A percentile compares a stretch with the other conserved stretches of the same genome.
These are phyloP conservation scores for Aurelia sp. DNA, from an alignment of 30 jellyfish, hydroid and myxozoan genomes.

Conservation along the genomic window DNA sequence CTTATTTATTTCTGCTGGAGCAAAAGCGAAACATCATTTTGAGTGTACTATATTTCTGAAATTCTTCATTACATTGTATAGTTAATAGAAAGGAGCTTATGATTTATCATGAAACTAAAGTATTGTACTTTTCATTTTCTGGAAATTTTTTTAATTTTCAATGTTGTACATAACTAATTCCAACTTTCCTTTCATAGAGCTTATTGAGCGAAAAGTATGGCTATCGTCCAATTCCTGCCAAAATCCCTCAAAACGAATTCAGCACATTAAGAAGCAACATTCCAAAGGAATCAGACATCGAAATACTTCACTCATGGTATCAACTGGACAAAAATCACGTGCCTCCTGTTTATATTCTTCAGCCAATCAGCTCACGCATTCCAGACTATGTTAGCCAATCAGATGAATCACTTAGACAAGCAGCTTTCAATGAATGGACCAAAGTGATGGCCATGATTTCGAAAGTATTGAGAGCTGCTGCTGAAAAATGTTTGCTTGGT, in stretches of 20 bases:
- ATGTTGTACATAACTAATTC: too few species aligned
- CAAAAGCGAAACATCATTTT: too few species aligned
- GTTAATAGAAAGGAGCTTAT: too few species aligned
- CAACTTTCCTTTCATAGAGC: constrained; percentile 11
- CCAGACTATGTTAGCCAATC: constrained; percentile 62
- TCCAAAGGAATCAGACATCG: constrained; percentile 12
- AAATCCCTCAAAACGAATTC: constrained; percentile 60
- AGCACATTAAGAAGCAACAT: neutral
- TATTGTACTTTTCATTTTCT: too few species aligned
- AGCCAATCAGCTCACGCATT: constrained; percentile 79
- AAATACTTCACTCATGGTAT: constrained; percentile 66
- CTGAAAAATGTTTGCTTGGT: constrained; percentile 52
- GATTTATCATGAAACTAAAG: too few species aligned
- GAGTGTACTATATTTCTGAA: too few species aligned
- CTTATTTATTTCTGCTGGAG: too few species aligned
- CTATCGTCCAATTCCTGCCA: constrained; percentile 80
- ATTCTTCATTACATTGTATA: too few species aligned
- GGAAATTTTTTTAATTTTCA: too few species aligned
- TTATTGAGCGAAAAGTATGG: constrained; percentile 86
- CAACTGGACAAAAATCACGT: constrained; percentile 62
- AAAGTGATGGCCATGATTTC: constrained; percentile 29
- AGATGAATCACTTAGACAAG: constrained; percentile 31
- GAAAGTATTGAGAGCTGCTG: constrained; percentile 57
- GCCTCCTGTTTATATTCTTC: constrained; percentile 80
- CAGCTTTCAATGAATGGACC: constrained; percentile 61